phyloP scores from a whole-genome alignment of 2,113 vertebrate species.

The Nymphicus hollandicus region DNA sequence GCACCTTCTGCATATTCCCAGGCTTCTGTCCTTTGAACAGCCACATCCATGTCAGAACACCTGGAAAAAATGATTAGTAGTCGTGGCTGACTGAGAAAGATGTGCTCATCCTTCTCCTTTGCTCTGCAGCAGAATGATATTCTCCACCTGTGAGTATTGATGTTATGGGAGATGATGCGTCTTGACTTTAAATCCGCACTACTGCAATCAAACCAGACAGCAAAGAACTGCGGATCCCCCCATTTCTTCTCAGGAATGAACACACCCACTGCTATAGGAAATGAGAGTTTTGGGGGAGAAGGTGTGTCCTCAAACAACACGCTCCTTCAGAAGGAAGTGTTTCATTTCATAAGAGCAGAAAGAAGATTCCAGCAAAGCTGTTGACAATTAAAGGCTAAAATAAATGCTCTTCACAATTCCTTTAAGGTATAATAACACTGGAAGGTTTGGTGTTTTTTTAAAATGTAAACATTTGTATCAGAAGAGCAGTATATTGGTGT shows the following conservation, averaged over 20 bases:
- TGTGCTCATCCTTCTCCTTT: background rate
- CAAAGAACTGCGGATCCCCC: background rate
- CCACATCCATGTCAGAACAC: background rate
- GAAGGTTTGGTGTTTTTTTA: background rate
- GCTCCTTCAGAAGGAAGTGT: background rate
- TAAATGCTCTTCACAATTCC: background rate
- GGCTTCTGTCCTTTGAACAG: background rate
- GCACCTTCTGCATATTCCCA: background rate
- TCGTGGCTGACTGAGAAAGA: background rate
- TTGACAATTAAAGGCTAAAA: background rate
- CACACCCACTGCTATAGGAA: background rate
- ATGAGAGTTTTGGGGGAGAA: background rate
- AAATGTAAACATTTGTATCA: background rate
- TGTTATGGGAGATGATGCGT: background rate
- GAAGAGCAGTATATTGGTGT: background rate
- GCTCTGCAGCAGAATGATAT: background rate
- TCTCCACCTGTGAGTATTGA: background rate
- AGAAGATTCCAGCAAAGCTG: background rate
- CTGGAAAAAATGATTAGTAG: background rate
- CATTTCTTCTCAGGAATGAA: background rate
- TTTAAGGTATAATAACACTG: background rate
- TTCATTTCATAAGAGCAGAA: background rate
- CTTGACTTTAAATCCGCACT: background rate
- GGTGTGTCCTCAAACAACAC: background rate
- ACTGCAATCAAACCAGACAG: background rate